These are phyloP conservation scores for Spilosoma lubricipeda DNA, from an alignment of 2,888 invertebrate species.

Conservation along the genomic window DNA sequence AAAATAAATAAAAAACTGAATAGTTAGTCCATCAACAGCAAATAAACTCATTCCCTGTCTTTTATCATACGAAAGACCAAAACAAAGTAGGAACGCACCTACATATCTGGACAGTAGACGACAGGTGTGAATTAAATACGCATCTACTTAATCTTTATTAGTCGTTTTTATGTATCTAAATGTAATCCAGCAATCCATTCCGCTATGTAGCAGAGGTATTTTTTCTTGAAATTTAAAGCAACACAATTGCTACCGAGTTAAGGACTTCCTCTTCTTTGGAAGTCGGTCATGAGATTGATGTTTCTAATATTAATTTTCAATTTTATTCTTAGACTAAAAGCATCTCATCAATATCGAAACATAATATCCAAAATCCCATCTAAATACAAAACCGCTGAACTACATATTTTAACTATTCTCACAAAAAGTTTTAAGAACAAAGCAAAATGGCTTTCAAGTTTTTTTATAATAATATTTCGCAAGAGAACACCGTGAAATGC, in stretches of 20 bases:
- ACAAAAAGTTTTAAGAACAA: slow-evolving; percentile 39
- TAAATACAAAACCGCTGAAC: slow-evolving; percentile 28
- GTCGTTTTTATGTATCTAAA: too few relatives aligned
- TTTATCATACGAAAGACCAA: too few relatives aligned
- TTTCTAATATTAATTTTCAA: too few relatives aligned
- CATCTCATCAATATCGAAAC: slow-evolving; percentile 9
- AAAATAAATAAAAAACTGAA: too few relatives aligned
- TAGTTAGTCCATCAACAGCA: neutral
- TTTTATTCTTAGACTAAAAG: too few relatives aligned
- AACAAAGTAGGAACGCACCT: neutral
- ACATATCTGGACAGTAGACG: neutral
- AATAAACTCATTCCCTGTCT: neutral
- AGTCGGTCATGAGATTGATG: too few relatives aligned
- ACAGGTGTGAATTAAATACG: neutral
- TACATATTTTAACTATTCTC: slow-evolving; percentile 27
- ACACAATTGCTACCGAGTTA: too few relatives aligned
- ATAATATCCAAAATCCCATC: slow-evolving; percentile 28
- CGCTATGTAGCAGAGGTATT: neutral
- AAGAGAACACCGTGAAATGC: slow-evolving; percentile 54
- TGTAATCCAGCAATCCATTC: neutral
- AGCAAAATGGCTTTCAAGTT: slow-evolving; percentile 32
- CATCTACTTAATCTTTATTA: neutral
- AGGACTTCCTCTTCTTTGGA: too few relatives aligned
- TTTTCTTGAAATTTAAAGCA: too few relatives aligned
- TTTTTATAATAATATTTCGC: slow-evolving; percentile 48